Evolutionary conservation across 2,113 vertebrate genomes (phyloP).

Genomic region (Hypocryptadius cinnamomeus): DNA sequence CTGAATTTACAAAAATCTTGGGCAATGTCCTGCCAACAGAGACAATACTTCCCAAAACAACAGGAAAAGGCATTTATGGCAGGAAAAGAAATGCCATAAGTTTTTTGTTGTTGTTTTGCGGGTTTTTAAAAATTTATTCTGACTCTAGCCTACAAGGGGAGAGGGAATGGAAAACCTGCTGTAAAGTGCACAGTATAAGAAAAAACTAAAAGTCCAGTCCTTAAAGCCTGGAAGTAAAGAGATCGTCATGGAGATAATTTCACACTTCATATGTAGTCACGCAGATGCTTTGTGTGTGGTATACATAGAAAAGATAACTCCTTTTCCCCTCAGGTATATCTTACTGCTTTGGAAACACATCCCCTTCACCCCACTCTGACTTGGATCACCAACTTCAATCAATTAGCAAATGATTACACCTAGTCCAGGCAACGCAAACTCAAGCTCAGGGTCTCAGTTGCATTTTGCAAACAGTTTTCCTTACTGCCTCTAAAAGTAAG

Average conservation of each 20-base stretch:
- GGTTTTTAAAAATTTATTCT: background rate
- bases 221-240: background rate
- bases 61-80: background rate
- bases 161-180: background rate
- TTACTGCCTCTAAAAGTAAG: background rate
- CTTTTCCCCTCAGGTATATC: background rate
- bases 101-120: background rate
- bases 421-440: background rate
- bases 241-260: background rate
- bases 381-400: background rate
- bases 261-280: background rate
- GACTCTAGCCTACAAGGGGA: background rate
- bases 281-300: background rate
- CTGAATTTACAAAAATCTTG: background rate
- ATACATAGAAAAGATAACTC: background rate
- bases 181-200: background rate
- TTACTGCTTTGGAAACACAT: background rate
- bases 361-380: background rate
- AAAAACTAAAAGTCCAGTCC: background rate
- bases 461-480: background rate
- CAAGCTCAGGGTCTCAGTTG: rapidly evolving
- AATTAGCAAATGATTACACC: background rate
- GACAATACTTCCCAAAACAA: background rate
- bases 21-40: background rate
- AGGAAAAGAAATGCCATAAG: background rate